phyloP scores from a whole-genome alignment of 2,797 vertebrate genomes.

The Gobio occitaniae region DNA sequence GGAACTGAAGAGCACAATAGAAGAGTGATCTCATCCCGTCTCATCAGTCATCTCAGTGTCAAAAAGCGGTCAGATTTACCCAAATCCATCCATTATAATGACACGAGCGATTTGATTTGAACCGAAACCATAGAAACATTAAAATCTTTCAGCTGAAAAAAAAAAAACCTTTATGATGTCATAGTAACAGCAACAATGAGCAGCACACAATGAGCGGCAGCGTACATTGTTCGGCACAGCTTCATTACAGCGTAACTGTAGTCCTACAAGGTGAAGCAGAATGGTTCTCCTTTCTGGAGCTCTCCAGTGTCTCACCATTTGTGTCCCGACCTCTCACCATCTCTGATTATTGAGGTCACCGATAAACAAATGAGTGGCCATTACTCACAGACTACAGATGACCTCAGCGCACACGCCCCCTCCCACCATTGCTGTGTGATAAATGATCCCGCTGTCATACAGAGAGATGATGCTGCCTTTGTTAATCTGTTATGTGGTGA shows the following conservation, averaged over 20 bases:
- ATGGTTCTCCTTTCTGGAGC: constrained; percentile 27
- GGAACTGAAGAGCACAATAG: not conserved
- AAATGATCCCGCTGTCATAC: constrained; percentile 57
- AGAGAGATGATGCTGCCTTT: constrained; percentile 55
- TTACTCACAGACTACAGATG: constrained; percentile 58
- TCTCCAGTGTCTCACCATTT: constrained; percentile 43
- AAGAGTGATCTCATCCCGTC: not conserved
- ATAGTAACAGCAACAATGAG: constrained; percentile 44
- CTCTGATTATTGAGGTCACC: constrained; percentile 52
- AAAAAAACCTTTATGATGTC: constrained; percentile 38
- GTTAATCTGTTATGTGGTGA: constrained; percentile 58
- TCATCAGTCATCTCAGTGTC: not conserved
- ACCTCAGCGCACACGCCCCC: constrained; percentile 54
- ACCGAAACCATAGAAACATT: constrained; percentile 26
- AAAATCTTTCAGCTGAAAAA: constrained; percentile 19
- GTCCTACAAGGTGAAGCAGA: constrained; percentile 19
- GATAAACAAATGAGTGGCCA: constrained; percentile 56
- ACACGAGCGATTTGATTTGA: constrained; percentile 8
- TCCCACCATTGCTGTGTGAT: constrained; percentile 52
- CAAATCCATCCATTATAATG: not conserved
- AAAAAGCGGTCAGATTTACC: not conserved
- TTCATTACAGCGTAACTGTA: constrained; percentile 42
- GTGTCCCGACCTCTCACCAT: constrained; percentile 53
- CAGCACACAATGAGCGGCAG: constrained; percentile 9
- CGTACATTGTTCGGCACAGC: constrained; percentile 32